These are phyloP conservation scores for Isichthys henryi DNA, from an alignment of 2,113 vertebrate species.

Conservation along the genomic window DNA sequence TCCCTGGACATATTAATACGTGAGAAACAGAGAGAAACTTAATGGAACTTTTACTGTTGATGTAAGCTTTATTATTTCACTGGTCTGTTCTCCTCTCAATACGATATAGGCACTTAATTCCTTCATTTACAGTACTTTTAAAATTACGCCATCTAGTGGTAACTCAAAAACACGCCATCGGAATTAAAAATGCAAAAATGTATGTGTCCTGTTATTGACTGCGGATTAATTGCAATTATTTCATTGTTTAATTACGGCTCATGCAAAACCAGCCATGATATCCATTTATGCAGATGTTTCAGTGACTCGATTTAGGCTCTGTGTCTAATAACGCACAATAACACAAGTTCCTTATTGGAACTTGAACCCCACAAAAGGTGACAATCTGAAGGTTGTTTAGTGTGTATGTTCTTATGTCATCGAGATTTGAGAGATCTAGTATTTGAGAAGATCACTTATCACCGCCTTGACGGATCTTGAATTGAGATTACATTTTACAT, in stretches of 20 bases:
- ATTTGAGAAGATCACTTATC: not conserved
- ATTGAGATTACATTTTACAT: not conserved
- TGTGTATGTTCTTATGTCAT: not conserved
- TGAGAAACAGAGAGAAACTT: not conserved
- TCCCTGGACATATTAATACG: not conserved
- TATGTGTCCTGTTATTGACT: not conserved
- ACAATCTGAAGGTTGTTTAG: not conserved
- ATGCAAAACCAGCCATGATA: not conserved
- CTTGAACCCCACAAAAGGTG: not conserved
- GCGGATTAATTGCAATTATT: not conserved
- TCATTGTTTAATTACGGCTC: not conserved
- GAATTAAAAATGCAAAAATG: not conserved
- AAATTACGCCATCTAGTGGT: not conserved
- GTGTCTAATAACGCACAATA: not conserved
- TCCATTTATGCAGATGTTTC: not conserved
- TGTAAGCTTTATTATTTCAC: not conserved
- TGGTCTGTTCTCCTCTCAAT: not conserved
- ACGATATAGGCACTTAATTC: not conserved
- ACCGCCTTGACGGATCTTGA: not conserved
- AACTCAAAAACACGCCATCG: not conserved
- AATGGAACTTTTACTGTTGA: not conserved
- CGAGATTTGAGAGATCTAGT: not conserved
- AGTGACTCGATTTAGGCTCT: not conserved
- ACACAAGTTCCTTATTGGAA: not conserved
- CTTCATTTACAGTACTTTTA: not conserved